Evolutionary conservation across 2,888 invertebrate species (phyloP), one percentile per base, ranked within the genome.

Genomic region (Stegophylla sp.): DNA sequence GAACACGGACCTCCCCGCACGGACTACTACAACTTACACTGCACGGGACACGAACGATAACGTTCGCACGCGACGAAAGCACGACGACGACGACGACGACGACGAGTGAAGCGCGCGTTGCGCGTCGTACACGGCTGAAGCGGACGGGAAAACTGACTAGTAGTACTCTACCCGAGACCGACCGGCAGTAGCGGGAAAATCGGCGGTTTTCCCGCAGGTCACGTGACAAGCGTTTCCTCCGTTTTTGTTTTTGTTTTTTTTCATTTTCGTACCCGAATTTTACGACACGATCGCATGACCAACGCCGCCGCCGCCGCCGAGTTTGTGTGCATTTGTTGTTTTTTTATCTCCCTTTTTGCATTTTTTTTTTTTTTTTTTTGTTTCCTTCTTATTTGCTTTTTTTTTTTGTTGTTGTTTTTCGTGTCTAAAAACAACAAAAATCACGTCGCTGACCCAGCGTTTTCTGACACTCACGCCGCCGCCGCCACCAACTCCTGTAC

Each of bases 61-160:
- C n/a, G 48, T 53, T 41, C 51, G 71, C 72, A 34, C 56, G 17
- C 59, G 51, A 73, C 73, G 28, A 28, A 4, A 56, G 43, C 45
- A 45, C 23, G 13, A 45, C 73, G 28, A 73, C 34, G 1, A 15
- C 34, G 17, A 28, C 28, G 51, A 51, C 23, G 13, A 28, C 59
- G 28, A 73, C 56, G 56, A 28, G 28, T 28, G 17, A 13, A 64
- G 26, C 51, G 66, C 75, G 66, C 75, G 43, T 51, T 59, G 67
- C 59, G 67, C 71, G 79, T 79, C 61, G 23, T 71, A 12, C 69
- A 34, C 79, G 71, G 61, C 41, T 71, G n/a, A 51, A 48, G 61
- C 71, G 79, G 51, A 61, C 71, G 71, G 51, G 63, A 79, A 79
- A 79, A 79, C 79, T 79, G 77, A 77, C 76, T 66, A 7, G 41